Conservation (phyloP, 2,797 vertebrate genomes). For the Syngnathus acus region DNA sequence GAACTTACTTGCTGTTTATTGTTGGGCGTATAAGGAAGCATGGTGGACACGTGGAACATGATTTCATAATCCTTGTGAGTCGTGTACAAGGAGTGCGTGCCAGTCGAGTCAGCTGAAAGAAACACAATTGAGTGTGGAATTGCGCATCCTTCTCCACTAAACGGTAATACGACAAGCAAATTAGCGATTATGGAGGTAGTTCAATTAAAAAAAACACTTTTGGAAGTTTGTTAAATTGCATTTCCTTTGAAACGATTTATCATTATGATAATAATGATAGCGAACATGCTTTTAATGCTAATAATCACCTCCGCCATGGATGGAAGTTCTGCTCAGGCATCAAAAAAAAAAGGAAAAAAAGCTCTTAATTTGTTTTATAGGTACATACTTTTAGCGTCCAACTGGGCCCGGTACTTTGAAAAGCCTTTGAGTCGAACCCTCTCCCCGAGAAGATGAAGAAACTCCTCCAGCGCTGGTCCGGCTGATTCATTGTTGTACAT, state of each 20-base stretch:
- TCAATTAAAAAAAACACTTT: neutral
- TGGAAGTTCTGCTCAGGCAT: constrained; percentile 16
- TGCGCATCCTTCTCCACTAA: constrained; percentile 2
- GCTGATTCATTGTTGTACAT: constrained; percentile 98
- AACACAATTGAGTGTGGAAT: constrained; percentile 10
- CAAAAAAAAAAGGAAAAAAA: no score
- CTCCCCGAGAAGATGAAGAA: constrained; percentile 93
- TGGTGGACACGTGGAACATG: constrained; percentile 95
- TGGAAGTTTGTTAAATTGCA: neutral
- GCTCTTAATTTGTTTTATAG: neutral
- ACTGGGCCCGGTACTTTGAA: constrained; percentile 92
- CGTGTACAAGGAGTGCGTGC: constrained; percentile 91
- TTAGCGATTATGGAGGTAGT: neutral
- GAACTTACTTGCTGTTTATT: constrained; percentile 76
- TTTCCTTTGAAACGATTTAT: neutral
- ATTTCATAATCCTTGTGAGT: constrained; percentile 94
- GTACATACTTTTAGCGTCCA: constrained; percentile 91
- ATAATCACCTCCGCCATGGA: constrained; percentile 18
- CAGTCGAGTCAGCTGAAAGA: constrained; percentile 85
- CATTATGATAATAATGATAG: neutral
- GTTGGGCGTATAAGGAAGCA: constrained; percentile 96
- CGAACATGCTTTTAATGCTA: constrained; percentile 6
- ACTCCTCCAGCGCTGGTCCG: constrained; percentile 91
- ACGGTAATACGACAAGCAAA: neutral
- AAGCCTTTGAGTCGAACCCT: constrained; percentile 93